These are phyloP conservation scores for Paramormyrops hopkinsi DNA, from an alignment of 2,797 vertebrate species.

Conservation along the genomic window DNA sequence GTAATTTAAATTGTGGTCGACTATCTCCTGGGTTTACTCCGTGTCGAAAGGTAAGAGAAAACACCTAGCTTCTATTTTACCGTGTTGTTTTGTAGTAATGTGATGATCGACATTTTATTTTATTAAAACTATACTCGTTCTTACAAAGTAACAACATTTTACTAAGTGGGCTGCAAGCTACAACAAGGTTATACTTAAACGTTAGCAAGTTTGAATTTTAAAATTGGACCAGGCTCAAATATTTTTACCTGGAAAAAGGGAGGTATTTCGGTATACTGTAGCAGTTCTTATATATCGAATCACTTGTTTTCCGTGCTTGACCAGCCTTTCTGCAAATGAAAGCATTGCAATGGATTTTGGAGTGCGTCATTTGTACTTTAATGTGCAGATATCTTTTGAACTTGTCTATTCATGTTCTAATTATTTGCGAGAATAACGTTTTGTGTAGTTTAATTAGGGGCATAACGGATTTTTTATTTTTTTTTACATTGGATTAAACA, in stretches of 20 bases:
- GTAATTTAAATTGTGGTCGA: constrained; percentile 35
- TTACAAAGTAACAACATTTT: not conserved
- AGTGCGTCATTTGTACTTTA: constrained; percentile 3
- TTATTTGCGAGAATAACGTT: not conserved
- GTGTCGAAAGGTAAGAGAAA: constrained; percentile 9
- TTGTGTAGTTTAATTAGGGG: not conserved
- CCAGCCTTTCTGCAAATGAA: not conserved
- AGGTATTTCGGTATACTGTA: not conserved
- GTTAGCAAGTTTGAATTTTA: not conserved
- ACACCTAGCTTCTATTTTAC: not conserved
- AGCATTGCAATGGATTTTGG: not conserved
- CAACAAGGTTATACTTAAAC: not conserved
- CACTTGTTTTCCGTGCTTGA: not conserved
- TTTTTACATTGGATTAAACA: not conserved
- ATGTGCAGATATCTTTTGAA: not conserved
- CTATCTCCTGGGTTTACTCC: not conserved
- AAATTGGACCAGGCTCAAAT: not conserved
- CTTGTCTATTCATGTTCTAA: not conserved
- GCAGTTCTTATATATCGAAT: not conserved
- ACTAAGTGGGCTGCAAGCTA: not conserved
- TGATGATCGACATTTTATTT: not conserved
- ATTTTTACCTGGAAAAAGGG: not conserved
- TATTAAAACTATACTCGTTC: not conserved
- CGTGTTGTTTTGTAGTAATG: not conserved
- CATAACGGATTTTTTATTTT: not conserved